Percentiles rank a stretch among this genome's conserved stretches.
Conservation (phyloP, 2,113 vertebrate genomes). For the Macaca mulatta region DNA sequence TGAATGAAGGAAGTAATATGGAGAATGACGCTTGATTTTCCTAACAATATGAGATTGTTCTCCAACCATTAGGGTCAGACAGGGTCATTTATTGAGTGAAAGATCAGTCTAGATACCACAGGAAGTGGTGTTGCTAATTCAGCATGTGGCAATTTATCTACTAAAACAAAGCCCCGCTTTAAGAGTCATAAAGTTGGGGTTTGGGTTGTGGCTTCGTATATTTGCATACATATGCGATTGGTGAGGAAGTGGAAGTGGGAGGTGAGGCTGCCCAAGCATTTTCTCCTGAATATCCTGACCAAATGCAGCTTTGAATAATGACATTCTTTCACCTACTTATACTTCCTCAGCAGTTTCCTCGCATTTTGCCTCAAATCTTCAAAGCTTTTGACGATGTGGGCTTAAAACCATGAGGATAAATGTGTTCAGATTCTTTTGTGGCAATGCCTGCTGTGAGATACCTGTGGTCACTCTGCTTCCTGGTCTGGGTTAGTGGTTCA, state of each 20-base stretch:
- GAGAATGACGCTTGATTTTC: slow-evolving; percentile 44
- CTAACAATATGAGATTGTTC: slow-evolving; percentile 63
- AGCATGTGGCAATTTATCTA: slow-evolving; percentile 40
- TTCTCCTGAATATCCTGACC: slow-evolving; percentile 11
- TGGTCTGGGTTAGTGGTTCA: slow-evolving; percentile 51
- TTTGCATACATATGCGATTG: slow-evolving; percentile 17
- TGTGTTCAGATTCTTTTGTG: slow-evolving; percentile 7
- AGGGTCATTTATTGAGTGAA: slow-evolving; percentile 53
- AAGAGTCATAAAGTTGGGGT: slow-evolving; percentile 46
- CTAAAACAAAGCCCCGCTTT: slow-evolving; percentile 33
- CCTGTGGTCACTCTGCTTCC: slow-evolving; percentile 57
- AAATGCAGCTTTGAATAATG: slow-evolving; percentile 55
- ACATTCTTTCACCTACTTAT: not conserved
- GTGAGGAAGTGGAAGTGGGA: slow-evolving; percentile 45
- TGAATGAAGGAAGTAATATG: slow-evolving; percentile 41
- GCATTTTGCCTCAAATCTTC: slow-evolving; percentile 47
- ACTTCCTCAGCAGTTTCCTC: slow-evolving; percentile 40
- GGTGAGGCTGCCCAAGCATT: not conserved
- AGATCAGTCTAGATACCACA: not conserved
- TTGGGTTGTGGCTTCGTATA: slow-evolving; percentile 52
- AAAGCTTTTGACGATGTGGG: slow-evolving; percentile 54
- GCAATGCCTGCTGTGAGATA: not conserved
- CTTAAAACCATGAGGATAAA: slow-evolving; percentile 35
- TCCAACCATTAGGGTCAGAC: slow-evolving; percentile 51
- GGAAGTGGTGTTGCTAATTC: slow-evolving; percentile 43